Conservation (phyloP, 2,888 invertebrate genomes). For the Cataglyphis albicans region DNA sequence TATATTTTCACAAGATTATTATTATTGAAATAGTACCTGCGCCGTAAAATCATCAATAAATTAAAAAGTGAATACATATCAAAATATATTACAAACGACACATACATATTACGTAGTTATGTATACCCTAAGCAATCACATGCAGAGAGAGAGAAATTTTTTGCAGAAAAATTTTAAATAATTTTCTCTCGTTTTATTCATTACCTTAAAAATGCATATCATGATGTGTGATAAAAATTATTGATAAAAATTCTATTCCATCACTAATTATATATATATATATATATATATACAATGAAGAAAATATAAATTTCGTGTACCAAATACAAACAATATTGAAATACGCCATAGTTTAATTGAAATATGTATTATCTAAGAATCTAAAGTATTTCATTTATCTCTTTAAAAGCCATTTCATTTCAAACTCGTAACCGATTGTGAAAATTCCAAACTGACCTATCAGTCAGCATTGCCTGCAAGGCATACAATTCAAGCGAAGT, state of each 20-base stretch:
- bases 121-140: not conserved
- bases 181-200: not conserved
- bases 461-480: constrained; percentile 28
- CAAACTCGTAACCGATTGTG: constrained; percentile 32
- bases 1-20: not conserved
- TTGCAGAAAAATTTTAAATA: not conserved
- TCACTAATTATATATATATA: not conserved
- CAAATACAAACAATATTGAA: not conserved
- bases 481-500: constrained; percentile 33
- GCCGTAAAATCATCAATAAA: not conserved
- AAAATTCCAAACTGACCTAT: constrained; percentile 37
- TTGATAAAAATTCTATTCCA: not conserved
- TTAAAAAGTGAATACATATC: not conserved
- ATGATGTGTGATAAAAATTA: not conserved
- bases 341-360: not conserved
- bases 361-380: not conserved
- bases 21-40: not conserved
- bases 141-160: not conserved
- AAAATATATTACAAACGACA: not conserved
- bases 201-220: not conserved
- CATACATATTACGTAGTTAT: not conserved
- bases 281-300: too few relatives aligned
- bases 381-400: not conserved
- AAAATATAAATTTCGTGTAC: not conserved
- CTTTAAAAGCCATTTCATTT: not conserved